phyloP scores from a whole-genome alignment of 1,140 invertebrate species.

The Panonychus citri region DNA sequence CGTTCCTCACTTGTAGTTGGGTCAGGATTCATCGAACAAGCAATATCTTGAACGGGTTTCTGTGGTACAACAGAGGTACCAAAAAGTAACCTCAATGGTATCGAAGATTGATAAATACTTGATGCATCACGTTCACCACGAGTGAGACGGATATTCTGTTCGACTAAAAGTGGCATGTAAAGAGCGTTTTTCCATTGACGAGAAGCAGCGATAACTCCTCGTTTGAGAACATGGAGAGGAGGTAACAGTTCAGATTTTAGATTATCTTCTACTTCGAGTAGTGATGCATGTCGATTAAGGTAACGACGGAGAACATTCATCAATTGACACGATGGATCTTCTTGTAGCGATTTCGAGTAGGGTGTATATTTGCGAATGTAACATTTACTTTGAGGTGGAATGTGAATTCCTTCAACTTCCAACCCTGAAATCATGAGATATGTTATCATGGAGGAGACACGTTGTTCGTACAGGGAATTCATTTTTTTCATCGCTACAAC shows the following conservation, averaged over 20 bases:
- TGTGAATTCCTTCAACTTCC: conserved; percentile 54
- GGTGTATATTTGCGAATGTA: conserved; percentile 45
- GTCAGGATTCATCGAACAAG: not conserved
- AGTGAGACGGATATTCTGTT: not conserved
- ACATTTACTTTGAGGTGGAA: conserved; percentile 65
- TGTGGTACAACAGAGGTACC: not conserved
- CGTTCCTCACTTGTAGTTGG: not conserved
- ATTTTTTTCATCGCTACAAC: conserved; percentile 55
- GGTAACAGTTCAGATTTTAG: conserved; percentile 59
- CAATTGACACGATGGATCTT: conserved; percentile 84
- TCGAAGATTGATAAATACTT: not conserved
- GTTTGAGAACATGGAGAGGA: conserved; percentile 56
- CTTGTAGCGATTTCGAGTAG: conserved; percentile 67
- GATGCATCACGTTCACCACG: not conserved
- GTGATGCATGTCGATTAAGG: conserved; percentile 40
- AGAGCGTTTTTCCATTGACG: conserved; percentile 90
- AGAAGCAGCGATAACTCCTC: conserved; percentile 70
- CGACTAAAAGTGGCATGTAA: conserved; percentile 49
- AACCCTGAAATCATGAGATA: conserved; percentile 83
- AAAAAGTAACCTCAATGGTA: not conserved
- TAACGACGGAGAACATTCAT: conserved; percentile 68
- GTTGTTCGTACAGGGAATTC: conserved; percentile 43
- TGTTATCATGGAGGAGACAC: conserved; percentile 45
- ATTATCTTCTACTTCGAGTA: conserved; percentile 51
- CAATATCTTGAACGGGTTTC: not conserved